Base-by-base conservation (phyloP, 2,113 vertebrate genomes). In the Anoplopoma fimbria region DNA sequence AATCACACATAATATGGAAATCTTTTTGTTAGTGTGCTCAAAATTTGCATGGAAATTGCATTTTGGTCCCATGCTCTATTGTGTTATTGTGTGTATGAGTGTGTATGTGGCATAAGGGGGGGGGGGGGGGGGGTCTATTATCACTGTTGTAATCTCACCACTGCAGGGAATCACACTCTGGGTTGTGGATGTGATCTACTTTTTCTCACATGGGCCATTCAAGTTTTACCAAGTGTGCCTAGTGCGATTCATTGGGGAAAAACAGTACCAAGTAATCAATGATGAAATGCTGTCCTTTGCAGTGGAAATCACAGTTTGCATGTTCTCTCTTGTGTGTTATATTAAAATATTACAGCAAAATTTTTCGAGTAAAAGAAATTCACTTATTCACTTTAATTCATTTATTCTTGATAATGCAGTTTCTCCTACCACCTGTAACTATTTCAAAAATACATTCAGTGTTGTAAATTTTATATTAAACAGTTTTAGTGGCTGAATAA, bases 11-110 rank as follows among this genome's bases (percentile, higher is more conserved):
- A 91, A 86, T 91, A 92, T 90, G 86, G 88, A 93, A 91, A 91
- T 92, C 19, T 90, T 88, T 85, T 84, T 89, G 76, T 79, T 83
- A 83, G 84, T 87, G 86, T 91, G 61, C 75, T 83, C 72, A 82
- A 69, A 87, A 95, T 95, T 93, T 95, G 94, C 93, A 95, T 95
- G 80, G 89, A 95, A 94, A 95, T 94, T 93, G 90, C 90, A 92
- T 94, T 91, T 90, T 75, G 77, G 57, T 81, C 77, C 70, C 34
- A 83, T 82, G 80, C 49, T 92, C 84, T 83, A 79, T 83, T 76
- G 40, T 84, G 79, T 89, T 58, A 81, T 83, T 78, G 40, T 84
- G 77, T 88, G 60, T 85, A 61, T 77, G 69, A 79, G 79, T 84
- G 85, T 82, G 81, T 87, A 31, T 84, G 70, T 23, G 72, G 74